These are phyloP conservation scores for Tryphoninae sp. DNA, from an alignment of 2,888 invertebrate species.

Conservation along the genomic window DNA sequence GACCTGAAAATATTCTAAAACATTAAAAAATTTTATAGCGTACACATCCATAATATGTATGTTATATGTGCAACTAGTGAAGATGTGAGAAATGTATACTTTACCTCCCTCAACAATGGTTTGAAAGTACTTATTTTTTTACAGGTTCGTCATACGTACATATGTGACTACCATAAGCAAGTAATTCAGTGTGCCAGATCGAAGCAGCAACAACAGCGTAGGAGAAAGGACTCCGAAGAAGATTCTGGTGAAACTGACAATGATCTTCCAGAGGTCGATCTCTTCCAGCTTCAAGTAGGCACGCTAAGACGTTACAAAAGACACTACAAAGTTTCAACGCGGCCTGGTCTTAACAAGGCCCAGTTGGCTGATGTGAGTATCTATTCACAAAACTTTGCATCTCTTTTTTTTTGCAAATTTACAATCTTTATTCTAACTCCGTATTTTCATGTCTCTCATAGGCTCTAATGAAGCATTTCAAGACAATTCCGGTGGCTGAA, in stretches of 20 bases:
- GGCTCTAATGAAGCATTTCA: constrained; percentile 97
- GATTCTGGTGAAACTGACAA: constrained; percentile 97
- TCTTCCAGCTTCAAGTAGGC: constrained; percentile 95
- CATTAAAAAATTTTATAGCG: too few species aligned
- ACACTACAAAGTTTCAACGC: constrained; percentile 94
- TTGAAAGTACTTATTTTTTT: constrained; percentile 50
- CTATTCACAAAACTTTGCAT: not conserved
- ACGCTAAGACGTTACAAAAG: constrained; percentile 96
- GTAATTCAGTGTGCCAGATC: constrained; percentile 97
- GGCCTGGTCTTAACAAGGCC: constrained; percentile 96
- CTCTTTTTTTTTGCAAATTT: constrained; percentile 53
- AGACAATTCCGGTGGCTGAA: constrained; percentile 96
- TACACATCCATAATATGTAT: too few species aligned
- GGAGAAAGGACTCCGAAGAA: constrained; percentile 96
- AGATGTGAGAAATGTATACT: too few species aligned
- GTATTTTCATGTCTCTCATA: constrained; percentile 82
- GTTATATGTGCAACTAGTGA: too few species aligned
- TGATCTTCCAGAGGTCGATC: constrained; percentile 95
- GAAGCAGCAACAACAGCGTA: constrained; percentile 85
- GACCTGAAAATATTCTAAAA: too few species aligned
- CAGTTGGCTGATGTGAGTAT: constrained; percentile 95
- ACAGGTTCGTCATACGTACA: constrained; percentile 96
- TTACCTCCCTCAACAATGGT: not conserved
- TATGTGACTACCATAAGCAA: constrained; percentile 97
- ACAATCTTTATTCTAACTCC: constrained; percentile 14